A percentile compares a stretch with the other conserved stretches of the same genome.
Evolutionary conservation across 2,888 invertebrate species (phyloP).

Genomic region (Melanotus villosus): DNA sequence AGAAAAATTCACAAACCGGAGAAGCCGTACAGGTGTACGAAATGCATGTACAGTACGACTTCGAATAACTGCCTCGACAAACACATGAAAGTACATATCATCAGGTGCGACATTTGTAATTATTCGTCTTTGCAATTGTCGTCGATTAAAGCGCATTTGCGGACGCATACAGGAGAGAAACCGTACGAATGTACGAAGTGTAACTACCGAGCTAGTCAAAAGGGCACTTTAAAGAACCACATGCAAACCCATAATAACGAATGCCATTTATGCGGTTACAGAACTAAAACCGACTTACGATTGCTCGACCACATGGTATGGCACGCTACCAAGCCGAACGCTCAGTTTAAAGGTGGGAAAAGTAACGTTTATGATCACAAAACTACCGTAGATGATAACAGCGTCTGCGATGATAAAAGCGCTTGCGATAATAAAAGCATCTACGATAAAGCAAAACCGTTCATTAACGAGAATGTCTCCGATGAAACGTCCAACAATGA

Average conservation of each 20-base stretch:
- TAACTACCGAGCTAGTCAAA: not conserved
- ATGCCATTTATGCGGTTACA: not conserved
- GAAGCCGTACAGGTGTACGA: not conserved
- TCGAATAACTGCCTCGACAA: not conserved
- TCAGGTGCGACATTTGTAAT: not conserved
- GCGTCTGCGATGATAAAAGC: no score
- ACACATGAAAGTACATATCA: no score
- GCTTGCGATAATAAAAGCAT: no score
- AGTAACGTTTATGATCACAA: no score
- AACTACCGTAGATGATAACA: no score
- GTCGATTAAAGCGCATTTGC: conserved; percentile 19
- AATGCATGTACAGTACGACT: not conserved
- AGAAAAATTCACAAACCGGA: not conserved
- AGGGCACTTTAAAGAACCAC: not conserved
- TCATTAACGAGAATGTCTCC: no score
- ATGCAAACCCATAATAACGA: not conserved
- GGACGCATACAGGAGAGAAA: conserved; percentile 12
- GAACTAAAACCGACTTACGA: not conserved
- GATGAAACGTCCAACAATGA: no score
- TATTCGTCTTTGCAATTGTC: no score
- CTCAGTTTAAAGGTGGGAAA: no score
- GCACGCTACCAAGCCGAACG: no score
- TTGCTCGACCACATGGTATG: no score
- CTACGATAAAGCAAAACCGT: no score
- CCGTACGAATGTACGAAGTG: conserved; percentile 13